Conservation (phyloP, 2,888 invertebrate genomes). For the Drosophila paramelanica region DNA sequence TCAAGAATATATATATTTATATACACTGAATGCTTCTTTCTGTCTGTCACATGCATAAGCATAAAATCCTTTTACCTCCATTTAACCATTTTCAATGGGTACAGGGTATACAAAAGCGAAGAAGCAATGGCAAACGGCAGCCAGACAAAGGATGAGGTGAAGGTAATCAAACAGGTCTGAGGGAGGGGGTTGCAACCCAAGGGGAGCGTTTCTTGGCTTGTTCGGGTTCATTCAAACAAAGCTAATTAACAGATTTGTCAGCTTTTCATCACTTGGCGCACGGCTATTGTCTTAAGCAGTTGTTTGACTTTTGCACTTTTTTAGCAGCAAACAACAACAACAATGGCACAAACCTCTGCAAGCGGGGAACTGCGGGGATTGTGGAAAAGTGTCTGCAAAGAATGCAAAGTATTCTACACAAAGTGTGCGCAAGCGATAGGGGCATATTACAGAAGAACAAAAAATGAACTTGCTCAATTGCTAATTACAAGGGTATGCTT, state of each 20-base stretch:
- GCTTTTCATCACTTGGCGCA: conserved; percentile 74
- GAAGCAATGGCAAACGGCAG: conserved; percentile 10
- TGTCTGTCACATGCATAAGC: no score
- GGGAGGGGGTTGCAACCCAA: not conserved
- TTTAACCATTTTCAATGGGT: not conserved
- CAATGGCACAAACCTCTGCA: conserved; percentile 16
- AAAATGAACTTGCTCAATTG: conserved; percentile 66
- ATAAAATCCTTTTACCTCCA: not conserved
- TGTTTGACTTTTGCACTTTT: conserved; percentile 81
- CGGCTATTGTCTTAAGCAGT: conserved; percentile 62
- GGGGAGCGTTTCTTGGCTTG: not conserved
- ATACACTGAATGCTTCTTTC: no score
- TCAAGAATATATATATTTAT: no score
- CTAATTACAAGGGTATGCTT: conserved; percentile 65
- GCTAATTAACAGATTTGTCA: conserved; percentile 82
- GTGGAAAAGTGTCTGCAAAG: conserved; percentile 33
- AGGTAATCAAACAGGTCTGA: not conserved
- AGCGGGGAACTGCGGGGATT: no score
- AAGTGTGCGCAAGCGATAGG: conserved; percentile 21
- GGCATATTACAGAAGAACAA: conserved; percentile 25
- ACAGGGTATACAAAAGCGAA: not conserved
- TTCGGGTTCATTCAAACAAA: conserved; percentile 69
- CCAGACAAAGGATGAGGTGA: conserved; percentile 24
- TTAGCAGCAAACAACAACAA: conserved; percentile 31
- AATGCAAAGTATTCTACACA: conserved; percentile 63